These are phyloP conservation scores for Goniozus legneri DNA, from an alignment of 1,140 invertebrate species.

Conservation along the genomic window DNA sequence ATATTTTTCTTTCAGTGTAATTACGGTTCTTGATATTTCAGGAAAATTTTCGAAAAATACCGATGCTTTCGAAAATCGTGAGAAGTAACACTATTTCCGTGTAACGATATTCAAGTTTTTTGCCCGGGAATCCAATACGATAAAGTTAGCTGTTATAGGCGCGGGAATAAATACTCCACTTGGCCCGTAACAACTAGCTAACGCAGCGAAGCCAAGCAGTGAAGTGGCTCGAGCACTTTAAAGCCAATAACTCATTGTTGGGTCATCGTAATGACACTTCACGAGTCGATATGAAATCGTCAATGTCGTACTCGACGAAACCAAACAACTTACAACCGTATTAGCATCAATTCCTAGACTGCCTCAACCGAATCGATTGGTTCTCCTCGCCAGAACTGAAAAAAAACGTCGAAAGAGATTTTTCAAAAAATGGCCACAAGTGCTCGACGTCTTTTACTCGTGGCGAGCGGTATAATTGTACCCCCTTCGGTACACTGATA, in stretches of 20 bases:
- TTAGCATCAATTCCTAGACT: too few species aligned
- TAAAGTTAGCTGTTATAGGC: constrained; percentile 18
- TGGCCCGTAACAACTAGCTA: constrained; percentile 35
- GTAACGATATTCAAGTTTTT: background rate
- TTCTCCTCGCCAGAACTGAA: too few species aligned
- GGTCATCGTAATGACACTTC: constrained; percentile 44
- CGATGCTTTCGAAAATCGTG: too few species aligned
- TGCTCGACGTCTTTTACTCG: constrained; percentile 46
- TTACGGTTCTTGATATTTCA: too few species aligned
- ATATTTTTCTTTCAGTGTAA: too few species aligned
- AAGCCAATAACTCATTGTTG: constrained; percentile 51
- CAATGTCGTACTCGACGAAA: constrained; percentile 10
- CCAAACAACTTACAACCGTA: background rate
- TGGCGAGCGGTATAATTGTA: constrained; percentile 30
- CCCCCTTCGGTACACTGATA: too few species aligned
- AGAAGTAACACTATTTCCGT: too few species aligned
- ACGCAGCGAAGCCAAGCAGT: constrained; percentile 40
- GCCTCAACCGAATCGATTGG: too few species aligned
- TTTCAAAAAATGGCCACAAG: too few species aligned
- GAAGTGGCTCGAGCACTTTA: constrained; percentile 45
- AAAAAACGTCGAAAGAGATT: too few species aligned
- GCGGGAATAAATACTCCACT: constrained; percentile 35
- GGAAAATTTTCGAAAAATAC: too few species aligned
- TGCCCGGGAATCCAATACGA: constrained; percentile 5
- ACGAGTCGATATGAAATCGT: constrained; percentile 25